Evolutionary conservation across 2,888 invertebrate species (phyloP), one percentile per base, ranked within the genome.

Genomic region (Drosophila algonquin): DNA sequence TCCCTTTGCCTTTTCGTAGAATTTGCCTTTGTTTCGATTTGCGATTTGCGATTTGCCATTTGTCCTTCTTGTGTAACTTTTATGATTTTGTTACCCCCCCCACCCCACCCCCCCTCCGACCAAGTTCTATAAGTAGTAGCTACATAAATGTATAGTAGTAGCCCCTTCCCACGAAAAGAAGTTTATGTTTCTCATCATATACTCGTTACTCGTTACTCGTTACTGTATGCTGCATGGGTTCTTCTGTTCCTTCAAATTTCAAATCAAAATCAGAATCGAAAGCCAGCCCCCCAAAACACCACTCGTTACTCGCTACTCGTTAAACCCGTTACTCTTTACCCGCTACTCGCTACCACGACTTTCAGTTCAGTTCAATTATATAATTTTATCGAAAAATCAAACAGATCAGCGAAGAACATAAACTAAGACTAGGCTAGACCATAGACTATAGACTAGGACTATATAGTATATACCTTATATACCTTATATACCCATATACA

Each of bases 1-100:
- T 21, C 21, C 53, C 69, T 75, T 67, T 51, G 78, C 77, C 75
- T 87, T 63, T 63, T 63, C 72, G 76, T 86, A 89, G 89, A 74
- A 75, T 80, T 77, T 77, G 74, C 75, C 76, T 75, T 61, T 75
- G 21, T 73, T 73, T 71, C 68, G 45, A 65, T 73, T 73, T 75
- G 69, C 73, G 73, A 63, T 63, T 64, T 68, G 65, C 59, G 61
- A 60, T 78, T 57, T 48, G 57, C 65, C 53, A 60, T 78, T 57
- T 48, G 57, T 53, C 53, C 3, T 21, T 21, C 56, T 73, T 63
- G 48, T 63, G 57, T 71, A 55, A 63, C 53, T 75, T 54, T 75
- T 54, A 32, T 52, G 52, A 61, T 55, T 75, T 63, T 32, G 8
- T 30, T 30, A 18, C 18, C 18, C 18, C 18, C 18, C 18, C 18